Conservation (phyloP, 2,888 invertebrate species). For the Phyllotreta striolata region DNA sequence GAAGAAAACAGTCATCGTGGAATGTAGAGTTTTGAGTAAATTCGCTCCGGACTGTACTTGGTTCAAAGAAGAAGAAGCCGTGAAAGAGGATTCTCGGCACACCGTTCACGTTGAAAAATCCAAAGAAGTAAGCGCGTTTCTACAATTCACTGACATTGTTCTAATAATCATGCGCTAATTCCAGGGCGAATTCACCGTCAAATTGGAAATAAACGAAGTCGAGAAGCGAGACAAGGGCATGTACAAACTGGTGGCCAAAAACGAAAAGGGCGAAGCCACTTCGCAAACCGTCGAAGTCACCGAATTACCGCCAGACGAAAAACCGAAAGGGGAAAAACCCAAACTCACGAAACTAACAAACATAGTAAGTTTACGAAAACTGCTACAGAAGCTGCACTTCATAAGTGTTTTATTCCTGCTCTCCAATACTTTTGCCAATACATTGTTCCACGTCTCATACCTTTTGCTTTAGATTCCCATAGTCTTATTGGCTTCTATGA, state of each 20-base stretch:
- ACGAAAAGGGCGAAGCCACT: slow-evolving; percentile 91
- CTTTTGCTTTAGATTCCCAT: too few relatives aligned
- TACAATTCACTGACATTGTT: not conserved
- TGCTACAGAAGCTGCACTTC: too few relatives aligned
- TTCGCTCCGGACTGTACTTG: slow-evolving; percentile 93
- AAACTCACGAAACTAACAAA: slow-evolving; percentile 80
- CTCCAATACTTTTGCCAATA: too few relatives aligned
- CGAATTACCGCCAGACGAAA: slow-evolving; percentile 80
- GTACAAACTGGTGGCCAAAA: slow-evolving; percentile 90
- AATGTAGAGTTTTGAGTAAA: slow-evolving; percentile 92
- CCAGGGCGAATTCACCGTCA: slow-evolving; percentile 88
- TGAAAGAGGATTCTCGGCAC: slow-evolving; percentile 79
- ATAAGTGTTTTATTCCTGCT: too few relatives aligned
- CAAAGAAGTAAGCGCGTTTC: slow-evolving; percentile 68
- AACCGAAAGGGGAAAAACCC: slow-evolving; percentile 80
- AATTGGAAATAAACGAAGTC: slow-evolving; percentile 88
- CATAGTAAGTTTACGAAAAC: slow-evolving; percentile 65
- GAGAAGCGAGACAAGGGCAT: slow-evolving; percentile 83
- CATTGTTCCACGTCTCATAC: too few relatives aligned
- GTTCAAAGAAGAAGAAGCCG: slow-evolving; percentile 86
- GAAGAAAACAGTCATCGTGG: slow-evolving; percentile 91
- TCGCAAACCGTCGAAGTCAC: slow-evolving; percentile 88
- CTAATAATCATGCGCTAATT: slow-evolving; percentile 39
- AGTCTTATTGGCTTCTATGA: too few relatives aligned
- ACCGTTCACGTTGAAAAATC: slow-evolving; percentile 80